Evolutionary conservation across 92 coral and sea anemone genomes (phyloP).

Genomic region (Phenganax marumi): DNA sequence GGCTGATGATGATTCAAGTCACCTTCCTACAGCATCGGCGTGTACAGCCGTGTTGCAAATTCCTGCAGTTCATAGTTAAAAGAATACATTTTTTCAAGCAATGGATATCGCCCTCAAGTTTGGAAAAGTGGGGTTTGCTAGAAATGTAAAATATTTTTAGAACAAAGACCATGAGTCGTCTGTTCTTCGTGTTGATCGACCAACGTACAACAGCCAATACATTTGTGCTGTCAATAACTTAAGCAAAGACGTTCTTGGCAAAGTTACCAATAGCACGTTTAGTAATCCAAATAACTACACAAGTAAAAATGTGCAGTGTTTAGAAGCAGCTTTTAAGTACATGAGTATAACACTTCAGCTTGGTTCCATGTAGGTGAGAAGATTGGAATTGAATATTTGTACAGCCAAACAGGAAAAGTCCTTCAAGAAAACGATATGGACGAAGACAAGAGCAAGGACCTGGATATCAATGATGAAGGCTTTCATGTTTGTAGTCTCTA

Average conservation of each 20-base stretch:
- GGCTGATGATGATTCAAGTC: slow-evolving; percentile 36
- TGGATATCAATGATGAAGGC: neutral
- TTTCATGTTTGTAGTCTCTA: no score
- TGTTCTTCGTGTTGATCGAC: neutral
- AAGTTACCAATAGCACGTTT: neutral
- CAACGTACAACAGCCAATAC: slow-evolving; percentile 4
- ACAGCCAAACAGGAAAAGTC: slow-evolving; percentile 10
- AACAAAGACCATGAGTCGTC: slow-evolving; percentile 40
- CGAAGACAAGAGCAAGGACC: neutral
- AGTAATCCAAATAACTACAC: slow-evolving; percentile 14
- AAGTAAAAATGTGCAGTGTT: slow-evolving; percentile 8
- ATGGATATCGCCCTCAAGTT: no score
- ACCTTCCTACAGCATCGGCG: neutral
- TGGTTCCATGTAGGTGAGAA: neutral
- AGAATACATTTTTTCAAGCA: no score
- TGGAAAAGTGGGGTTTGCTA: no score
- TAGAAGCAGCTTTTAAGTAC: neutral
- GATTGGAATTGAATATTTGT: slow-evolving; percentile 8
- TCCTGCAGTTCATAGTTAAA: no score
- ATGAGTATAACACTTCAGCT: no score
- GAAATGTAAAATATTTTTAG: slow-evolving; percentile 41
- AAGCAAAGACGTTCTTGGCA: slow-evolving; percentile 37
- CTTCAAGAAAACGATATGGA: neutral
- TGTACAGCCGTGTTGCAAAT: no score
- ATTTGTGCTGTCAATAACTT: slow-evolving; percentile 36